Base-by-base conservation (phyloP, 2,888 invertebrate genomes). In the Euproctis similis region DNA sequence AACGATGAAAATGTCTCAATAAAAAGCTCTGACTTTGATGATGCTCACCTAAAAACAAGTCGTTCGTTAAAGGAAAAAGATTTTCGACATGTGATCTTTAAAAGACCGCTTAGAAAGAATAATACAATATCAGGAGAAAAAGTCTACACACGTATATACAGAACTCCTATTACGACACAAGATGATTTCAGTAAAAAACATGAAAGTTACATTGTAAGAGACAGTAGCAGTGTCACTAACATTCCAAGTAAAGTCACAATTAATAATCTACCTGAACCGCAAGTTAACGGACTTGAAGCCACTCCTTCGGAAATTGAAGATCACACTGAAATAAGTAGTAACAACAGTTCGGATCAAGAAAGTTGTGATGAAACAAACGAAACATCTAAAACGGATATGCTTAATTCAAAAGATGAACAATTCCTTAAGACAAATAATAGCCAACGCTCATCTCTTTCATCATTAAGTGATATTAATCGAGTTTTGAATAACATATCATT, bases 1-100 rank as follows among this genome's bases (percentile, higher is more conserved):
- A 86, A 86, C 49, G 87, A 88, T 50, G 85, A 86, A 46, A 86
- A 86, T 38, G 60, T 76, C 52, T 82, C 77, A 38, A 85, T 70
- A 59, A 86, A 76, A 53, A 85, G 84, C 53, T 66, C 68, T 6
- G 74, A 77, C 44, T 68, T 59, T 40, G 59, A 72, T 23, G 69
- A 72, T 27, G 39, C 46, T 23, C 26, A 46, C 20, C 38, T 81
- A 16, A 70, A 61, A 56, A 42, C 66, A 12, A 69, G 69, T 36
- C 67, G 74, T 36, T 84, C 84, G 4, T 52, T 84, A 39, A 58
- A 61, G 20, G 82, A 77, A 39, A 78, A 59, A 56, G 77, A 77
- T 56, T 77, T 69, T 35, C 72, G 63, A 42, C 81, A 80, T 53
- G 44, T 64, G 10, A 73, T 82, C 22, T 48, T 61, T 27, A 75